A percentile compares a stretch with the other conserved stretches of the same genome.
phyloP scores from a whole-genome alignment of 1,140 invertebrate species.

The Drosophila albomicans region DNA sequence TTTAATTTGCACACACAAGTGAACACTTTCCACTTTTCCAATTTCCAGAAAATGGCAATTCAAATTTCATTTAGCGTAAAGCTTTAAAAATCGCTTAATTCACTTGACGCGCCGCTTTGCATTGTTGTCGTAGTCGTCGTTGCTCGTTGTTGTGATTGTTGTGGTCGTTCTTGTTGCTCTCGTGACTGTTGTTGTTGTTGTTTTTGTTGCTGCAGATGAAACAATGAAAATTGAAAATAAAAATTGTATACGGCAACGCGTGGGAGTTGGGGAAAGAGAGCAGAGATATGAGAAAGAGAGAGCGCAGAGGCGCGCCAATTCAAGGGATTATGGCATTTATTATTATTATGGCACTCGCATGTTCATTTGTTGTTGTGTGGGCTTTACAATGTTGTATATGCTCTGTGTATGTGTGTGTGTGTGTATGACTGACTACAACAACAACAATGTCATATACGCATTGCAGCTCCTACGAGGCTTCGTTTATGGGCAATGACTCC shows the following conservation, averaged over 20 bases:
- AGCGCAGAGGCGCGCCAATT: conserved; percentile 56
- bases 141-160: conserved; percentile 35
- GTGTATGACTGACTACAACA: conserved; percentile 23
- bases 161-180: conserved; percentile 33
- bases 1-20: conserved; percentile 80
- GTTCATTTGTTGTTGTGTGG: conserved; percentile 45
- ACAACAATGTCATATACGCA: conserved; percentile 28
- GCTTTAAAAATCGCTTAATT: conserved; percentile 83
- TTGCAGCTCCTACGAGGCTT: conserved; percentile 11
- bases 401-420: conserved; percentile 12
- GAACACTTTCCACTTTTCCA: conserved; percentile 51
- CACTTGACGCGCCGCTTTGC: conserved; percentile 71
- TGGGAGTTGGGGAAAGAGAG: neutral
- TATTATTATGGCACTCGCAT: conserved; percentile 72
- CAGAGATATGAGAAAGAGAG: neutral
- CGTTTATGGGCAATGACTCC: conserved; percentile 22
- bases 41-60: conserved; percentile 55
- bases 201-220: conserved; percentile 64
- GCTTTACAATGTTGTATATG: conserved; percentile 34
- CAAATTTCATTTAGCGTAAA: conserved; percentile 82
- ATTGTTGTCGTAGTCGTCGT: conserved; percentile 44
- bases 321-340: conserved; percentile 78
- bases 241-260: conserved; percentile 58
- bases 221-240: conserved; percentile 81
- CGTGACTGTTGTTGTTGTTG: conserved; percentile 2